Conservation (phyloP, 2,113 vertebrate species). For the Lontra canadensis region DNA sequence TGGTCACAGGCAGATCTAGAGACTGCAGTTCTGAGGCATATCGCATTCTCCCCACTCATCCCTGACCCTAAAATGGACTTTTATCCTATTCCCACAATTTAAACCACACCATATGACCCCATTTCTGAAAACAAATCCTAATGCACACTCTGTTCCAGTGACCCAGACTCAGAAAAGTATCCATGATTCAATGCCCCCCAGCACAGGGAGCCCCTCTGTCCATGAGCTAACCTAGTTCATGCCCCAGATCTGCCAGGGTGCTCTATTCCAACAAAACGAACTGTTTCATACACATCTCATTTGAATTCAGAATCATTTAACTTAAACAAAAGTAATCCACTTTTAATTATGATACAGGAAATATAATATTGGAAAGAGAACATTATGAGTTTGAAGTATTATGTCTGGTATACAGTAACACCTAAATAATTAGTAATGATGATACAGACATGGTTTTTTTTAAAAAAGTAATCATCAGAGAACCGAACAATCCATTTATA, state of each 20-base stretch:
- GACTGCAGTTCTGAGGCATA: not conserved
- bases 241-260: not conserved
- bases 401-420: not conserved
- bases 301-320: slow-evolving; percentile 9
- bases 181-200: not conserved
- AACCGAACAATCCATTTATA: not conserved
- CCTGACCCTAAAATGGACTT: not conserved
- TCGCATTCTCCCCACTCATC: not conserved
- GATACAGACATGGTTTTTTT: not conserved
- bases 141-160: not conserved
- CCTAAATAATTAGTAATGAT: not conserved
- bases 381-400: not conserved
- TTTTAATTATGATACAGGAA: slow-evolving; percentile 45
- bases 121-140: not conserved
- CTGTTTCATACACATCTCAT: not conserved
- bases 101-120: not conserved
- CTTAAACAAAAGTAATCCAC: not conserved
- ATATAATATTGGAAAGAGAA: not conserved
- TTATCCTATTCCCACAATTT: not conserved
- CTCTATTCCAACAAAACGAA: not conserved
- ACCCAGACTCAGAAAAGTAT: not conserved
- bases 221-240: not conserved
- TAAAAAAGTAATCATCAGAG: slow-evolving; percentile 48
- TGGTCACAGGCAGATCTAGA: not conserved
- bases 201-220: not conserved